Conservation (phyloP, 2,797 vertebrate species). For the Propithecus deckenii region DNA sequence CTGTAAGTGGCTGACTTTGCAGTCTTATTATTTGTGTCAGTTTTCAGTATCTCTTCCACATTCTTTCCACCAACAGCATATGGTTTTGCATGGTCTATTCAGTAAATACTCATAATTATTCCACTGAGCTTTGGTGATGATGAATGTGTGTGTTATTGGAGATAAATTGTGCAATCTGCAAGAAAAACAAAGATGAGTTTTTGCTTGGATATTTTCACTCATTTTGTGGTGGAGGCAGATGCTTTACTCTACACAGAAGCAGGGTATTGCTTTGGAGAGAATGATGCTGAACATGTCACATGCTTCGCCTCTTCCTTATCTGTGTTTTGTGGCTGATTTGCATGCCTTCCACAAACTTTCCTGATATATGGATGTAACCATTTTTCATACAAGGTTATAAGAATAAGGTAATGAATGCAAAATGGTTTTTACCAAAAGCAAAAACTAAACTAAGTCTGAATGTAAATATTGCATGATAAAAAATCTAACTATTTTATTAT, state of each 20-base stretch:
- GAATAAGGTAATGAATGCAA: constrained; percentile 23
- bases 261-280: neutral
- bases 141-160: constrained; percentile 69
- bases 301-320: neutral
- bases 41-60: constrained; percentile 59
- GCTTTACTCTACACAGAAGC: neutral
- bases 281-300: neutral
- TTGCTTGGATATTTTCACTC: constrained; percentile 57
- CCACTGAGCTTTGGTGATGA: constrained; percentile 63
- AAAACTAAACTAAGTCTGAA: constrained; percentile 40
- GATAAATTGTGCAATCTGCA: constrained; percentile 71
- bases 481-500: constrained; percentile 54
- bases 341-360: neutral
- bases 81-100: constrained; percentile 71
- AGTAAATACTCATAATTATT: constrained; percentile 66
- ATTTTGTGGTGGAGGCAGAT: constrained; percentile 56
- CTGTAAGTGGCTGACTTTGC: constrained; percentile 67
- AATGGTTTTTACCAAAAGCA: neutral
- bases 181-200: constrained; percentile 61
- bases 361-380: neutral
- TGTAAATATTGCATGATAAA: neutral
- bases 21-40: constrained; percentile 66
- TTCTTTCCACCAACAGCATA: constrained; percentile 63
- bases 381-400: constrained; percentile 38
- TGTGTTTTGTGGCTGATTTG: neutral